Base-by-base conservation (phyloP, 2,888 invertebrate species). In the Epirrita christyi region DNA sequence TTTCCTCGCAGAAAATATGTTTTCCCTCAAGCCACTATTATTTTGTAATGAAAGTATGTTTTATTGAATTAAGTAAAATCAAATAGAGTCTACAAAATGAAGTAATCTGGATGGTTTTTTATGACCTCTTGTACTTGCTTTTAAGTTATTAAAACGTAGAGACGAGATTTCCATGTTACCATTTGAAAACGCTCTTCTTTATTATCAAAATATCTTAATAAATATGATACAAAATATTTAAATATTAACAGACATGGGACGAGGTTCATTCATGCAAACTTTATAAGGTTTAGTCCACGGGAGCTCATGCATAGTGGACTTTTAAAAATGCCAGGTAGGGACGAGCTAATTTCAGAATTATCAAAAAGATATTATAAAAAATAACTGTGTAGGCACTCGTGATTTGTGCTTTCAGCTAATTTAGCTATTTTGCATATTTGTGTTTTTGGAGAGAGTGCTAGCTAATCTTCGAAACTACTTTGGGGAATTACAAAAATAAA, bases 251-350 rank as follows among this genome's bases (percentile, higher is more conserved):
- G 15, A 51, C 46, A 46, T n/a, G 41, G 36, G 56, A 41, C 42
- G 32, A 51, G 44, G 10, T 11, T n/a, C 9, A 36, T 36, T n/a
- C 57, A 58, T 58, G 59, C 54, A 46, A 46, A 21, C 2, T 2
- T 21, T 21, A 21, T 29, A 27, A 28, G 9, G 14, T 4, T 6
- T 6, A 6, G 28, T 38, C 21, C 8, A 37, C 11, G n/a, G 11
- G 29, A 28, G 28, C 11, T 14, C 48, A 48, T 48, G 48, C 48
- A 48, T 14, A 13, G 32, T 32, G 42, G 41, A 38, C 14, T 47
- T 10, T 15, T 49, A 52, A 49, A 59, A 59, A 59, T 50, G 54
- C 32, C 28, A 59, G 59, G 59, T 54, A 59, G 54, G 59, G 59
- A 54, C 55, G 59, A 47, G 50, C 46, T 55, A 42, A 36, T 13